phyloP scores from a whole-genome alignment of 2,113 vertebrate species.

The Ctenodactylus gundi region DNA sequence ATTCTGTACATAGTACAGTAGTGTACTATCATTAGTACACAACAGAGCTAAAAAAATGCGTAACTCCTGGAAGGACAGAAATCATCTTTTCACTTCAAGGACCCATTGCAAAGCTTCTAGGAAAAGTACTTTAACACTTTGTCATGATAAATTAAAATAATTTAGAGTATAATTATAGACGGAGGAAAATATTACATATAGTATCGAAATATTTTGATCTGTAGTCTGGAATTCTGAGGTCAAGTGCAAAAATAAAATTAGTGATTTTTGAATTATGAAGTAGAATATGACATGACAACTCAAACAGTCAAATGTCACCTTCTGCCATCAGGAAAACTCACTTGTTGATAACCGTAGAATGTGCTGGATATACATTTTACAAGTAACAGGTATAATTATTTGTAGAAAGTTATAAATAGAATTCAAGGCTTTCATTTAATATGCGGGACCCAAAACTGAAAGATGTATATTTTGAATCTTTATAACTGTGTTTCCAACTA shows the following conservation, averaged over 20 bases:
- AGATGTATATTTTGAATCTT: neutral
- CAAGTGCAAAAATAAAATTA: slow-evolving; percentile 36
- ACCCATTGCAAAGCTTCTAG: neutral
- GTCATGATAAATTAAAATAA: slow-evolving; percentile 5
- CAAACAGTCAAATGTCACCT: slow-evolving; percentile 1
- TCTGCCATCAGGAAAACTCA: neutral
- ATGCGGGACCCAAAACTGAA: neutral
- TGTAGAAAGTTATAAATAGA: neutral
- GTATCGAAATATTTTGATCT: slow-evolving; percentile 9
- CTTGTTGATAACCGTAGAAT: neutral
- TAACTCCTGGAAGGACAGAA: neutral
- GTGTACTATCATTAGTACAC: neutral
- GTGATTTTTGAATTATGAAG: neutral
- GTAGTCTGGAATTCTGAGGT: neutral
- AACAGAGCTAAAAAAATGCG: neutral
- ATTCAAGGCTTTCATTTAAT: slow-evolving; percentile 11
- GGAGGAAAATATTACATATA: neutral
- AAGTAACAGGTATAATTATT: neutral
- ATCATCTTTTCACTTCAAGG: neutral
- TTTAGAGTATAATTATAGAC: neutral
- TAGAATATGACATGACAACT: neutral
- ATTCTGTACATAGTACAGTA: neutral
- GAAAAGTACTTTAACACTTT: neutral
- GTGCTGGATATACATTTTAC: neutral
- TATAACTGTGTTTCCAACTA: neutral